phyloP scores from a whole-genome alignment of 2,113 vertebrate genomes.

The Telmatochromis sp. region DNA sequence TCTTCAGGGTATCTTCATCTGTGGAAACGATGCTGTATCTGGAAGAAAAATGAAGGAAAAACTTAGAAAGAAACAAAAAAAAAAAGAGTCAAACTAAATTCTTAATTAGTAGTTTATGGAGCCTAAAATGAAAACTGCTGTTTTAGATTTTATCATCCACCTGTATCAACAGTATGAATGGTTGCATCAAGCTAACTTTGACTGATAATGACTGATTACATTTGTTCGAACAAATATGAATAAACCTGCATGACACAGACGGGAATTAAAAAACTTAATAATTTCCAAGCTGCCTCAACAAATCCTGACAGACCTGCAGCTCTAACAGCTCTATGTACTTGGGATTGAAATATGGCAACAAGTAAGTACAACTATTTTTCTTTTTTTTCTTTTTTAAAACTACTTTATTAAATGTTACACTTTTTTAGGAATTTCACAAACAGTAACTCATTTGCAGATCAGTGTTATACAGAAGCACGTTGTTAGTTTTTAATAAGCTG shows the following conservation, averaged over 20 bases:
- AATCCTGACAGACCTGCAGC: neutral
- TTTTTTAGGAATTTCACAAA: neutral
- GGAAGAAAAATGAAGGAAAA: neutral
- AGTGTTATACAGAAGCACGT: neutral
- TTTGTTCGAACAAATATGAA: neutral
- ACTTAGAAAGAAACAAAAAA: neutral
- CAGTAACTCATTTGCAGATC: neutral
- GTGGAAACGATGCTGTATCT: constrained; percentile 87
- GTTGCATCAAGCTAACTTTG: neutral
- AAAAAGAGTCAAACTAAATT: neutral
- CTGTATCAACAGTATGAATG: neutral
- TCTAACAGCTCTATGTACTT: neutral
- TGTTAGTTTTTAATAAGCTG: neutral
- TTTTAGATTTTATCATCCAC: neutral
- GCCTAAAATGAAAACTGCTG: neutral
- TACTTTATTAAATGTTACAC: neutral
- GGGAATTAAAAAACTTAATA: neutral
- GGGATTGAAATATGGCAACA: neutral
- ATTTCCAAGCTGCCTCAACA: neutral
- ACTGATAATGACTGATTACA: neutral
- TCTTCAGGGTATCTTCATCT: constrained; percentile 82
- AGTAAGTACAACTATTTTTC: neutral
- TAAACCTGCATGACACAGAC: neutral
- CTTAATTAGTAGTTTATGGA: neutral
- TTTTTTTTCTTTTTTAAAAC: neutral